Conservation (phyloP, 2,888 invertebrate species). For the Drosophila longiperda region DNA sequence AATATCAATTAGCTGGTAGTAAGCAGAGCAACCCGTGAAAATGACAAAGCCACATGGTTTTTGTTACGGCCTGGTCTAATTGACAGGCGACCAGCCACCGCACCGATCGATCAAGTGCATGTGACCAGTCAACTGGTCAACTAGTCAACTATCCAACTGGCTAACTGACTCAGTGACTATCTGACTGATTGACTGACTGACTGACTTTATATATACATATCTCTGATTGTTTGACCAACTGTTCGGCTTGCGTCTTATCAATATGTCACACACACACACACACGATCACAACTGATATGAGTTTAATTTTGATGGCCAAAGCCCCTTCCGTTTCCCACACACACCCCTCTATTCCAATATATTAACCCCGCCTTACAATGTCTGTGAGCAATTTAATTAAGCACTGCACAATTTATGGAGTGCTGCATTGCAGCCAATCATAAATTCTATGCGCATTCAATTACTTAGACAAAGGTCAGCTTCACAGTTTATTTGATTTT, state of each 20-base stretch:
- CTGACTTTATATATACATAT: neutral
- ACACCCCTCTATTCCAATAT: neutral
- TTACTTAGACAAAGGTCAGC: conserved; percentile 62
- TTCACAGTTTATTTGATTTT: conserved; percentile 47
- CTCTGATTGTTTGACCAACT: conserved; percentile 27
- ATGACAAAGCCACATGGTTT: conserved; percentile 29
- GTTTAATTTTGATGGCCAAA: conserved; percentile 46
- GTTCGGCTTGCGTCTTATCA: conserved; percentile 48
- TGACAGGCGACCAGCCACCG: conserved; percentile 31
- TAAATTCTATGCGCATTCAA: conserved; percentile 69
- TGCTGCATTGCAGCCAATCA: conserved; percentile 54
- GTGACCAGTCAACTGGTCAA: conserved; percentile 46
- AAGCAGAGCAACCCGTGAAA: conserved; percentile 25
- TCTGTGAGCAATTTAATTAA: conserved; percentile 63
- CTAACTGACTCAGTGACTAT: conserved; percentile 1
- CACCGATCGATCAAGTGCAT: conserved; percentile 65
- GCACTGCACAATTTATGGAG: conserved; percentile 63
- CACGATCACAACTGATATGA: conserved; percentile 57
- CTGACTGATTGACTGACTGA: conserved; percentile 1
- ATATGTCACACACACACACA: conserved; percentile 44
- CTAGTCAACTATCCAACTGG: conserved; percentile 1
- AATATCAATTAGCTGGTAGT: conserved; percentile 65
- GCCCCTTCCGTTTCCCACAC: neutral
- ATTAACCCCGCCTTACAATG: conserved; percentile 3
- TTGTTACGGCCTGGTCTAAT: conserved; percentile 35